Evolutionary conservation across 2,888 invertebrate genomes (phyloP).

Genomic region (Eurytoma adleriae): DNA sequence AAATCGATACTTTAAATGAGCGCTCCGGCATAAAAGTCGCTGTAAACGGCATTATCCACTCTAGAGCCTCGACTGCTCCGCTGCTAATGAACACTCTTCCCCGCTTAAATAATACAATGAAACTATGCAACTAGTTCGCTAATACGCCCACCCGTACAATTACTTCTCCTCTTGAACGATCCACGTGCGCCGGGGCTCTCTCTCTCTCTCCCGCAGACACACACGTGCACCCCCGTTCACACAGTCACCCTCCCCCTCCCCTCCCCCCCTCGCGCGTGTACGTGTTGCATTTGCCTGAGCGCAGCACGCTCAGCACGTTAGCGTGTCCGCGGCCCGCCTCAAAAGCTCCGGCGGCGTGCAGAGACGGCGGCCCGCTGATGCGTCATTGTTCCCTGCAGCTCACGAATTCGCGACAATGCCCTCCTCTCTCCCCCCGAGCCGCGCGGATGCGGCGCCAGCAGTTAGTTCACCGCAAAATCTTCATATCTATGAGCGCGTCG

Average conservation of each 20-base stretch:
- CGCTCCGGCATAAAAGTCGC: not conserved
- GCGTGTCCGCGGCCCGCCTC: conserved; percentile 21
- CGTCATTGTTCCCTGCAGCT: conserved; percentile 35
- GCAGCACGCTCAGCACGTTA: conserved; percentile 41
- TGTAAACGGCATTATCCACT: conserved; percentile 8
- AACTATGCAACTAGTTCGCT: conserved; percentile 44
- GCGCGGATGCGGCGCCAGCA: not conserved
- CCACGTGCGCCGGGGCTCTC: not conserved
- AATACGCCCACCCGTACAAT: conserved; percentile 42
- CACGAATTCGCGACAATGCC: conserved; percentile 35
- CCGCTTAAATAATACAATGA: conserved; percentile 34
- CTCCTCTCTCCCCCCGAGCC: not conserved
- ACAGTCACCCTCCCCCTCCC: not conserved
- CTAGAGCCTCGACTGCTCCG: not conserved
- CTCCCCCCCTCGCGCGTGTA: conserved; percentile 1
- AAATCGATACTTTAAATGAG: no score
- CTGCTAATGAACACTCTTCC: conserved; percentile 27
- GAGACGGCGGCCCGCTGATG: conserved; percentile 14
- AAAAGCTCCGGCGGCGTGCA: conserved; percentile 22
- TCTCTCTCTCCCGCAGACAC: not conserved
- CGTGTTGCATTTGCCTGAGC: conserved; percentile 18
- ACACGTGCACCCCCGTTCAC: not conserved
- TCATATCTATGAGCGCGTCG: conserved; percentile 41
- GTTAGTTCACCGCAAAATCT: conserved; percentile 50
- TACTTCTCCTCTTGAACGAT: conserved; percentile 5